Conservation (phyloP, 2,797 vertebrate genomes). For the Falco cherrug region DNA sequence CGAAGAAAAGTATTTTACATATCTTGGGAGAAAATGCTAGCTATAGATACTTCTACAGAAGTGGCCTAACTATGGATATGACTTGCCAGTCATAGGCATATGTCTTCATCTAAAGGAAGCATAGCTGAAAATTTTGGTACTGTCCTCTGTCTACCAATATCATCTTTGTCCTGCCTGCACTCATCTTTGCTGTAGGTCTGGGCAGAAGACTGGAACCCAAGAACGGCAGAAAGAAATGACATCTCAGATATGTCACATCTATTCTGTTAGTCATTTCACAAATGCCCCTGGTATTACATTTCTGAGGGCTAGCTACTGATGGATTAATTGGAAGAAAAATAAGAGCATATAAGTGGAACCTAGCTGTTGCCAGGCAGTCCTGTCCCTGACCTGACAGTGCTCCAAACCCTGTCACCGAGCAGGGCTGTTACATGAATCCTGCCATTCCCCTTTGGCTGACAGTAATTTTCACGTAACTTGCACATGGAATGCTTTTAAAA, state of each 20-base stretch:
- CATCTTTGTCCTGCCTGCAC: background rate
- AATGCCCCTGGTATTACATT: background rate
- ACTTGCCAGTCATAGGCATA: accelerated
- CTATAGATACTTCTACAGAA: background rate
- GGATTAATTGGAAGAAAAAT: constrained; percentile 40
- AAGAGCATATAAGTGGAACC: background rate
- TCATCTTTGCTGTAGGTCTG: background rate
- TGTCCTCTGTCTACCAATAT: background rate
- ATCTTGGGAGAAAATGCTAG: background rate
- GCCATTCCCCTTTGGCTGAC: constrained; percentile 6
- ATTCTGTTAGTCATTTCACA: background rate
- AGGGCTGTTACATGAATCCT: background rate
- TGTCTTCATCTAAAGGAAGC: background rate
- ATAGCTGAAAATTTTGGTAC: background rate
- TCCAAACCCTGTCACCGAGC: background rate
- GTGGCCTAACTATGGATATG: background rate
- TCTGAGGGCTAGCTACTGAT: background rate
- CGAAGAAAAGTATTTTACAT: background rate
- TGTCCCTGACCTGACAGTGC: background rate
- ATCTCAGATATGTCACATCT: background rate
- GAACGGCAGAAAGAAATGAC: background rate
- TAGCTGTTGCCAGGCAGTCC: constrained; percentile 20
- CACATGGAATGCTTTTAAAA: constrained; percentile 45
- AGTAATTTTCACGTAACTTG: background rate
- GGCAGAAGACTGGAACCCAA: background rate